Percentiles rank a stretch among this genome's conserved stretches.
These are phyloP conservation scores for Oreotrochilus melanogaster DNA, from an alignment of 2,113 vertebrate genomes.

Conservation along the genomic window DNA sequence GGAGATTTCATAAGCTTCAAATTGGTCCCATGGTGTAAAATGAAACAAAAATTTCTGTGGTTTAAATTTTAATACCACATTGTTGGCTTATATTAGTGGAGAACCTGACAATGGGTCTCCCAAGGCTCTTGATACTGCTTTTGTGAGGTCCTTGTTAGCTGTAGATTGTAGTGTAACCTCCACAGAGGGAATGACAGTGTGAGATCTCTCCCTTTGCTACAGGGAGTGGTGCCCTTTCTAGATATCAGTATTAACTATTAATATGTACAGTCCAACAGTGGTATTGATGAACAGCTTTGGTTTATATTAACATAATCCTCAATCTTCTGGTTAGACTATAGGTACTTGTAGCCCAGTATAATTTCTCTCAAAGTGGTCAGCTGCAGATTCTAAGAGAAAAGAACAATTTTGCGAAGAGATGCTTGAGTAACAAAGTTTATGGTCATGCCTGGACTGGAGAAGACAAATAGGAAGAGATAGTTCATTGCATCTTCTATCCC, in stretches of 20 bases:
- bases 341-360: background rate
- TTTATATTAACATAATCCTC: background rate
- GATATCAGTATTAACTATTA: background rate
- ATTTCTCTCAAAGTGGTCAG: background rate
- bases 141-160: background rate
- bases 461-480: background rate
- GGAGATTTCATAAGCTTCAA: background rate
- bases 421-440: background rate
- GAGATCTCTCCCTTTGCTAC: background rate
- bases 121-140: accelerated
- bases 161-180: background rate
- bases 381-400: background rate
- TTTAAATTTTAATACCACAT: background rate
- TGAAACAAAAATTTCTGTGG: background rate
- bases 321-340: background rate
- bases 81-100: background rate
- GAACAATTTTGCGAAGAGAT: background rate
- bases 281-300: background rate
- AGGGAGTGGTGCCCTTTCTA: background rate
- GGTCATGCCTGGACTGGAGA: background rate
- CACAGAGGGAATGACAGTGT: background rate
- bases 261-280: background rate
- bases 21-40: background rate
- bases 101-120: background rate
- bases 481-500: background rate